Evolutionary conservation across 2,888 invertebrate species (phyloP).

Genomic region (Leptinotarsa juncta): DNA sequence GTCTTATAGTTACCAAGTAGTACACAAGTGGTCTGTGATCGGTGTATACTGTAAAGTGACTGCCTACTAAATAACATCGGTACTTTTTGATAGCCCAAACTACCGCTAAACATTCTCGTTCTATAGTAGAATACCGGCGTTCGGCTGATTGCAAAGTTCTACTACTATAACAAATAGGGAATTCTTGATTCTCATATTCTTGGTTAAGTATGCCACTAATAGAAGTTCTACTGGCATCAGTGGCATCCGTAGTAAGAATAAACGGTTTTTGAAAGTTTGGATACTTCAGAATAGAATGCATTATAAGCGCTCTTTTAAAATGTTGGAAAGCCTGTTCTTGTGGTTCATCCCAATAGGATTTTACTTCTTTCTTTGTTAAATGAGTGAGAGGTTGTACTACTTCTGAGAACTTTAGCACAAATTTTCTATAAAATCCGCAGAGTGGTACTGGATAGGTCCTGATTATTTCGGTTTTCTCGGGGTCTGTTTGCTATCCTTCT

Average conservation of each 20-base stretch:
- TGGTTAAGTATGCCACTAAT: background rate
- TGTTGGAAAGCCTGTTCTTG: constrained; percentile 12
- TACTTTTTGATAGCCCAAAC: constrained; percentile 48
- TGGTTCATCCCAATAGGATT: no score
- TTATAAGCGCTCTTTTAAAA: background rate
- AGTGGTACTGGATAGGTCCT: no score
- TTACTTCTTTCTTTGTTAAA: no score
- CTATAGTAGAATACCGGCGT: constrained; percentile 45
- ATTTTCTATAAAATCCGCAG: no score
- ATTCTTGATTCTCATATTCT: background rate
- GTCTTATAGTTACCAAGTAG: constrained; percentile 41
- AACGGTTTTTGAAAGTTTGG: constrained; percentile 29
- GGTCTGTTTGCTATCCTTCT: constrained; percentile 1
- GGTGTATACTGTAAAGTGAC: constrained; percentile 47
- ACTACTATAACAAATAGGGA: constrained; percentile 1
- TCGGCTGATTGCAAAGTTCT: constrained; percentile 39
- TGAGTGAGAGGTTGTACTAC: no score
- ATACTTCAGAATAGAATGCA: constrained; percentile 32
- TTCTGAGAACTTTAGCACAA: no score
- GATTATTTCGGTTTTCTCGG: constrained; percentile 9
- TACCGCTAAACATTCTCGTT: constrained; percentile 50
- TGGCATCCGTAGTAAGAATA: constrained; percentile 30
- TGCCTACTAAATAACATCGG: constrained; percentile 48
- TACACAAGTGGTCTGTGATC: constrained; percentile 49
- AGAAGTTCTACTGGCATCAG: constrained; percentile 24